phyloP scores from a whole-genome alignment of 2,888 invertebrate genomes.

The Habrosyne pyritoides region DNA sequence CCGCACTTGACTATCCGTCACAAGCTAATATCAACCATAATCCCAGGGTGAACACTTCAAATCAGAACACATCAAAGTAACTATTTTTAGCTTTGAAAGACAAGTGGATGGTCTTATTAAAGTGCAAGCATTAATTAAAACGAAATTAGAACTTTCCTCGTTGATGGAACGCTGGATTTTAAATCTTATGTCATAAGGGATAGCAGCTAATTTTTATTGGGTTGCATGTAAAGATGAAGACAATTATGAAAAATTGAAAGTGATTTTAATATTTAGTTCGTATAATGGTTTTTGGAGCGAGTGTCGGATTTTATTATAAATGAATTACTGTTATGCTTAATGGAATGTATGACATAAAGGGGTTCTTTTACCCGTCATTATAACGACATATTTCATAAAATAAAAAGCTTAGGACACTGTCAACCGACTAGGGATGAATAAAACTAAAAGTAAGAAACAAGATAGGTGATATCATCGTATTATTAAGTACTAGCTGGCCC shows the following conservation, averaged over 20 bases:
- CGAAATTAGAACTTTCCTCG: conserved; percentile 36
- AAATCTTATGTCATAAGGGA: background rate
- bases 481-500: no score
- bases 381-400: no score
- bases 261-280: conserved; percentile 22
- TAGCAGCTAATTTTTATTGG: conserved; percentile 17
- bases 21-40: background rate
- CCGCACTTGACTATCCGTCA: background rate
- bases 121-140: conserved; percentile 52
- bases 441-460: no score
- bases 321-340: conserved; percentile 4
- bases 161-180: conserved; percentile 9
- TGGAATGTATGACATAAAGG: background rate
- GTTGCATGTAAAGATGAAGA: conserved; percentile 15
- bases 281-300: conserved; percentile 17
- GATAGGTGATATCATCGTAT: no score
- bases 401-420: no score
- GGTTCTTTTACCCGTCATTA: no score
- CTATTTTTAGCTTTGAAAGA: conserved; percentile 34
- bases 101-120: conserved; percentile 48
- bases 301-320: conserved; percentile 9
- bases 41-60: background rate
- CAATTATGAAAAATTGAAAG: conserved; percentile 24
- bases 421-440: no score
- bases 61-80: background rate